These are phyloP conservation scores for Ptilorrhoa leucosticta DNA, from an alignment of 2,113 vertebrate species.

Conservation along the genomic window DNA sequence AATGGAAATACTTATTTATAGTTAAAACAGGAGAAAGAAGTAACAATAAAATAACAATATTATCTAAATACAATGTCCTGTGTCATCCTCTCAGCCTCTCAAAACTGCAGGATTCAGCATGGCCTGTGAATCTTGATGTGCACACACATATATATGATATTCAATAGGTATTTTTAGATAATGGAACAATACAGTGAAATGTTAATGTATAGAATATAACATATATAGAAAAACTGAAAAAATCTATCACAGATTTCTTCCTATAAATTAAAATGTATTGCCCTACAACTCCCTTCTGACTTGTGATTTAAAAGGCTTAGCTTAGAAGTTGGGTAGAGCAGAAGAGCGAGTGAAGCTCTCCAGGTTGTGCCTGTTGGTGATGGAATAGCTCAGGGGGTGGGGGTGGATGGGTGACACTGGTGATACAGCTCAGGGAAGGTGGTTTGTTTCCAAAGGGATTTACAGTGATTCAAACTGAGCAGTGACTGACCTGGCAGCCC, in stretches of 20 bases:
- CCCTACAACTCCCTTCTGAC: not conserved
- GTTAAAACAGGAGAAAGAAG: not conserved
- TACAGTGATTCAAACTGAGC: not conserved
- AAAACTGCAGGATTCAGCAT: not conserved
- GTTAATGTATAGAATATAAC: not conserved
- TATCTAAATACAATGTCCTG: not conserved
- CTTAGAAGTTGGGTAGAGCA: not conserved
- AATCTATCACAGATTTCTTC: not conserved
- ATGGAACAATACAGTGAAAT: not conserved
- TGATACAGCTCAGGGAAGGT: not conserved
- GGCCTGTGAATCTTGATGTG: not conserved
- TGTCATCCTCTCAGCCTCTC: not conserved
- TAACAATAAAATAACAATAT: accelerated
- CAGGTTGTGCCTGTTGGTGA: not conserved
- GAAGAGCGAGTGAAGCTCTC: not conserved
- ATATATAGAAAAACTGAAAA: not conserved
- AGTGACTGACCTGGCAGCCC: not conserved
- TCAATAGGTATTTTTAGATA: not conserved
- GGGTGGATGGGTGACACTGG: not conserved
- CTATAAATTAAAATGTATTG: not conserved
- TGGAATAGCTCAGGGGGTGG: not conserved
- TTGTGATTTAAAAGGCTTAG: not conserved
- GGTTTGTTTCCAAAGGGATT: not conserved
- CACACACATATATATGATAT: not conserved
- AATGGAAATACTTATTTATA: not conserved